These are phyloP conservation scores for Nebria salina DNA, from an alignment of 2,888 invertebrate genomes.

Conservation along the genomic window DNA sequence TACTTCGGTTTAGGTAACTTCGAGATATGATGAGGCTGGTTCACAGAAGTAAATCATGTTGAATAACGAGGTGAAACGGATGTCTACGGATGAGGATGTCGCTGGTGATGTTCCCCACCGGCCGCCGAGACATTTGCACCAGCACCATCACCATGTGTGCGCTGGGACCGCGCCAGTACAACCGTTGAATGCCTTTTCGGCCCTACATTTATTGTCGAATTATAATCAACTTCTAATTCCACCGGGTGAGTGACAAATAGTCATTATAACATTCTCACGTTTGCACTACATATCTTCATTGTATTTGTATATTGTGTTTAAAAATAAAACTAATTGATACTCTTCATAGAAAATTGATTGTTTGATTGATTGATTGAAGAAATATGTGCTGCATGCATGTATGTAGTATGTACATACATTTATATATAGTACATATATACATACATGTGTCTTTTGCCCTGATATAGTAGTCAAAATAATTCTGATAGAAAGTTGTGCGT, in stretches of 20 bases:
- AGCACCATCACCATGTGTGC: conserved; percentile 46
- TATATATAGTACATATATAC: too few species aligned
- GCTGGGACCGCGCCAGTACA: conserved; percentile 57
- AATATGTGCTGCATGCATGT: too few species aligned
- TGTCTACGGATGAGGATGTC: conserved; percentile 6
- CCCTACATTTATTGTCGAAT: conserved; percentile 71
- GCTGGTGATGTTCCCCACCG: neutral
- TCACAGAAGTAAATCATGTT: conserved; percentile 15
- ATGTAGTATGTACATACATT: too few species aligned
- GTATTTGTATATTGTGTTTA: too few species aligned
- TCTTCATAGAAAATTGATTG: too few species aligned
- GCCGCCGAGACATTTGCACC: conserved; percentile 10
- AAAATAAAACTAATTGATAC: too few species aligned
- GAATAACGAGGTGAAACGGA: conserved; percentile 35
- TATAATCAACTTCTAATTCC: conserved; percentile 72
- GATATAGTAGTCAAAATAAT: too few species aligned
- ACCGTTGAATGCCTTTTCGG: conserved; percentile 65
- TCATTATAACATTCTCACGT: too few species aligned
- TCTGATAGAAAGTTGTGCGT: too few species aligned
- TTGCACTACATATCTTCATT: too few species aligned
- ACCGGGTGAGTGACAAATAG: conserved; percentile 63
- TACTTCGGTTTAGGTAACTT: neutral
- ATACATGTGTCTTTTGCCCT: too few species aligned
- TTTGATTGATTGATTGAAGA: too few species aligned
- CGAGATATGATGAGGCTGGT: neutral